Base-by-base conservation (phyloP, 2,888 invertebrate species). In the Eremobia ochroleuca region DNA sequence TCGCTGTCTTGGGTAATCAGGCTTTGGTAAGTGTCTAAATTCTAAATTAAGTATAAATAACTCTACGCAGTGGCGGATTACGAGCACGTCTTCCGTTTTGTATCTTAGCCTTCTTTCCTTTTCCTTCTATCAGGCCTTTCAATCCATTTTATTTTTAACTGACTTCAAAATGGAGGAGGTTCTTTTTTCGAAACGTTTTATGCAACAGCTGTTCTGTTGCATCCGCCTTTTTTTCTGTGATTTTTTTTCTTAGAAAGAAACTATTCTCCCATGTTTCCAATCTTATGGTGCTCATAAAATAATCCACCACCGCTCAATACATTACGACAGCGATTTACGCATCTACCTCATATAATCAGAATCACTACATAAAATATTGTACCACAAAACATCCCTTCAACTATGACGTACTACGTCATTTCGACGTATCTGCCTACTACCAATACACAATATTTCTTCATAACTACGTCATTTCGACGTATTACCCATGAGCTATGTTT, bases 11-110 rank as follows among this genome's bases (percentile, higher is more conserved):
- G 94, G 95, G 92, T 91, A 89, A 91, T 84, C 93, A 96, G 96
- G 96, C 96, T 87, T 94, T 96, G 96, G 96, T 96, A 95, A 96
- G 96, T 96, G 76, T 89, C 91, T 69, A 92, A 92, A 92, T 92
- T 91, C 90, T 78, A 91, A 92, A 91, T 91, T 90, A 74, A 77
- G 37, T 79, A 68, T 52, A n/a, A 73, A n/a, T 66, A 64, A 59
- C 40, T 64, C 25, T 49, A 72, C n/a, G 73, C 76, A 66, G 58
- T 82, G 85, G 85, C 71, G 83, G 74, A 85, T 85, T 85, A 71
- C 58, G n/a, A 69, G 52, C 40, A 66, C 31, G 11, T 46, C 25
- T 69, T 40, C 40, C 34, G 18, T 66, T 34, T 65, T 15, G 11
- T 49, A 6, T 13, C 4, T 64, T 43, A 18, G 11, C 43, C 25